A percentile compares a stretch with the other conserved stretches of the same genome.
Conservation (phyloP, 2,113 vertebrate genomes). For the Brachyhypopomus gauderio region DNA sequence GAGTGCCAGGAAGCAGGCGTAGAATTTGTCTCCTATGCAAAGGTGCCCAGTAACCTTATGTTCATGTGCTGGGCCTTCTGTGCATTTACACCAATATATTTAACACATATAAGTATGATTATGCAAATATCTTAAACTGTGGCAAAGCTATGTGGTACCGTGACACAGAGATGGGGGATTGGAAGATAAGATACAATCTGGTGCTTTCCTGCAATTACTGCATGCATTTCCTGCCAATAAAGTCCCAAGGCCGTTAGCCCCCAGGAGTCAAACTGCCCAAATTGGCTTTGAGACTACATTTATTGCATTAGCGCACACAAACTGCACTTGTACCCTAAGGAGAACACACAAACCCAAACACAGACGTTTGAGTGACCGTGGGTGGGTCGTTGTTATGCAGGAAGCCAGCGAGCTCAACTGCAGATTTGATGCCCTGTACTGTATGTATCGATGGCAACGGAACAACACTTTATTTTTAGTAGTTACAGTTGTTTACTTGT, state of each 20-base stretch:
- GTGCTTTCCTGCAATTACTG: conserved; percentile 25
- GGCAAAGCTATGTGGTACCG: neutral
- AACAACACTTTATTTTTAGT: conserved; percentile 32
- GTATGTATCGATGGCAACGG: conserved; percentile 28
- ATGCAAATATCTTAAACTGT: neutral
- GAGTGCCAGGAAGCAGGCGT: conserved; percentile 3
- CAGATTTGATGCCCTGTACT: conserved; percentile 41
- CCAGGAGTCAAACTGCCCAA: neutral
- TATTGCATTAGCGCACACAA: neutral
- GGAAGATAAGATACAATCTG: conserved; percentile 33
- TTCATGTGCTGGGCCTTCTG: too few species aligned
- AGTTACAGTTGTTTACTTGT: conserved; percentile 31
- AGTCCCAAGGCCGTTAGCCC: neutral
- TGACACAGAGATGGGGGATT: neutral
- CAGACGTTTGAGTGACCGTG: neutral
- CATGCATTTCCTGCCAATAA: neutral
- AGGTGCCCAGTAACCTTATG: neutral
- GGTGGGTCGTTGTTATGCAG: conserved; percentile 49
- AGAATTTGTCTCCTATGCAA: neutral
- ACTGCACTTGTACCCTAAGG: neutral
- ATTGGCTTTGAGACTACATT: neutral
- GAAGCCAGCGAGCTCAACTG: conserved; percentile 50
- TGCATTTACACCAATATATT: neutral
- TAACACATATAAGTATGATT: neutral
- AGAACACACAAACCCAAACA: neutral